Percentiles rank a stretch among this genome's conserved stretches.
These are phyloP conservation scores for Heteromormyrus szaboi DNA, from an alignment of 2,797 vertebrate genomes.

Conservation along the genomic window DNA sequence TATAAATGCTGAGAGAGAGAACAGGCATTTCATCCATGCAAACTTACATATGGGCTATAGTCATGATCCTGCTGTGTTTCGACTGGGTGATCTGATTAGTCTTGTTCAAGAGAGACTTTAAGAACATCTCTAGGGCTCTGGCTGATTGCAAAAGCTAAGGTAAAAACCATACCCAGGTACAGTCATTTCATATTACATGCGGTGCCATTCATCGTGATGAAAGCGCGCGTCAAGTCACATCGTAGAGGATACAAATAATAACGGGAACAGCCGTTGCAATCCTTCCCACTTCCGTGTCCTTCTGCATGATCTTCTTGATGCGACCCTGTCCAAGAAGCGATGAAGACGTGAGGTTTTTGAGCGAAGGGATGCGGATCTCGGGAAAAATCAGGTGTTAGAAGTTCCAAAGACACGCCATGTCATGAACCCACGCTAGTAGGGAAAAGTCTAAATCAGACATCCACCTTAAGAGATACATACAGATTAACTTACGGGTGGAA, in stretches of 20 bases:
- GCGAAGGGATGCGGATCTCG: not conserved
- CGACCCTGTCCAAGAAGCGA: constrained; percentile 47
- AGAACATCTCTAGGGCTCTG: constrained; percentile 63
- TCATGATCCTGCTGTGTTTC: constrained; percentile 53
- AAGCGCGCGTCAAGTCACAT: not conserved
- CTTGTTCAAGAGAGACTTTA: constrained; percentile 58
- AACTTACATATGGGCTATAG: constrained; percentile 62
- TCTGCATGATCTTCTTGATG: constrained; percentile 71
- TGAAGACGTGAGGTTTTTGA: not conserved
- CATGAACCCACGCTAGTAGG: not conserved
- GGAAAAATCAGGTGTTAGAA: not conserved
- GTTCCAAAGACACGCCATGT: not conserved
- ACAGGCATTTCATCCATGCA: not conserved
- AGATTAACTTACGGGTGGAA: constrained; percentile 60
- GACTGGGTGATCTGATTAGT: constrained; percentile 58
- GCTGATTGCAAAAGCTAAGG: constrained; percentile 46
- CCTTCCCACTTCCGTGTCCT: constrained; percentile 61
- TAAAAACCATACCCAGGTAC: not conserved
- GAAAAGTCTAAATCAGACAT: not conserved
- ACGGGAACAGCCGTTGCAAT: constrained; percentile 64
- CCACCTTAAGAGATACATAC: not conserved
- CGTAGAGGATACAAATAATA: constrained; percentile 63
- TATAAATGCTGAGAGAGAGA: not conserved
- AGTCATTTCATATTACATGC: not conserved
- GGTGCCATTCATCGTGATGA: not conserved